These are phyloP conservation scores for Ligdia adustata DNA, from an alignment of 2,888 invertebrate species.

Conservation along the genomic window DNA sequence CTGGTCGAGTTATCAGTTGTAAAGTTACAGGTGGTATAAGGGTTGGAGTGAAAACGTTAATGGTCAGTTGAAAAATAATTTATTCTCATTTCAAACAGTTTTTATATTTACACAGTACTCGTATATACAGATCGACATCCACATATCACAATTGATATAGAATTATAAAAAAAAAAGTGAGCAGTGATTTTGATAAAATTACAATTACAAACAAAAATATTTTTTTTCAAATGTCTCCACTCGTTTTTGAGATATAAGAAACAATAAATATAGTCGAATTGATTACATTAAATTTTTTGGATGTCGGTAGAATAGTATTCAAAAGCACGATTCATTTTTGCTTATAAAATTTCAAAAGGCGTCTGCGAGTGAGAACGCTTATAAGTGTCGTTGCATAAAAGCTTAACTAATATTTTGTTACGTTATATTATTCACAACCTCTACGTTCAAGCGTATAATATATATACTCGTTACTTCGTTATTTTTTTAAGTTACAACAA, in stretches of 20 bases:
- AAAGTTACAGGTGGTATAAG: constrained; percentile 27
- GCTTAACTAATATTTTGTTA: no score
- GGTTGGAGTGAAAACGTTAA: constrained; percentile 25
- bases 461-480: constrained; percentile 8
- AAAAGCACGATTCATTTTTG: no score
- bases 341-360: no score
- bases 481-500: constrained; percentile 6
- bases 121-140: no score
- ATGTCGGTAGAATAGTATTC: no score
- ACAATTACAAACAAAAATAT: not conserved
- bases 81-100: constrained; percentile 44
- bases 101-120: constrained; percentile 51
- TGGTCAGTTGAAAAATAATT: constrained; percentile 52
- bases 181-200: no score
- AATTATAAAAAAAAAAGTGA: not conserved
- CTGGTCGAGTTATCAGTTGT: not conserved
- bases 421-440: constrained; percentile 27
- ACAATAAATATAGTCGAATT: no score
- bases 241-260: no score
- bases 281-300: no score
- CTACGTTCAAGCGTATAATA: constrained; percentile 1
- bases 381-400: no score
- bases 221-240: not conserved
- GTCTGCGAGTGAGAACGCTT: no score
- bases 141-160: no score